Evolutionary conservation across 1,140 invertebrate species (phyloP).

Genomic region (Cataglyphis hispanica): DNA sequence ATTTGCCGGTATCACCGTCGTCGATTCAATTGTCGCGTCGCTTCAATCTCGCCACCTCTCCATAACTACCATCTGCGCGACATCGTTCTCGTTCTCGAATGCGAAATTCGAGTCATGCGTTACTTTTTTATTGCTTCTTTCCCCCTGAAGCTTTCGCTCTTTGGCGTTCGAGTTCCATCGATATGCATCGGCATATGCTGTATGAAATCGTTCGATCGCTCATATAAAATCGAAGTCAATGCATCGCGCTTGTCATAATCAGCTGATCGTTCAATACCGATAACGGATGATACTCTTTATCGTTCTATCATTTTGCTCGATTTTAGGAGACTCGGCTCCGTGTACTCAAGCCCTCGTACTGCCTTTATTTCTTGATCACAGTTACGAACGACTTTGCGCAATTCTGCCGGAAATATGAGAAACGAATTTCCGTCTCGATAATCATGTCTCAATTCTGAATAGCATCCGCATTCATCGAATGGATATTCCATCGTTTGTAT

Average conservation of each 20-base stretch:
- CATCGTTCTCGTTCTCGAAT: conserved; percentile 17
- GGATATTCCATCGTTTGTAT: conserved; percentile 42
- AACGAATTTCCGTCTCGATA: conserved; percentile 48
- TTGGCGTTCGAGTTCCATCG: background rate
- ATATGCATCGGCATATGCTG: conserved; percentile 10
- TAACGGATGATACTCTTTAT: conserved; percentile 18
- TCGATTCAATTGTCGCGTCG: conserved; percentile 42
- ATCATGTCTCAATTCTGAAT: conserved; percentile 8
- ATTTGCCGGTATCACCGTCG: conserved; percentile 10
- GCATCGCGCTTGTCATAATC: conserved; percentile 4
- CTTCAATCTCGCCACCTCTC: conserved; percentile 19
- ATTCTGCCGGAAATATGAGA: conserved; percentile 29
- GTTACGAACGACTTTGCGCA: conserved; percentile 57
- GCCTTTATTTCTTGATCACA: conserved; percentile 41
- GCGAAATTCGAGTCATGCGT: conserved; percentile 20
- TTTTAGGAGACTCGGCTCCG: background rate
- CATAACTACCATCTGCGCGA: conserved; percentile 33
- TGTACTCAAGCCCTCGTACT: background rate
- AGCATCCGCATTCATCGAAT: background rate
- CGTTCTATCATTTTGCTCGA: background rate
- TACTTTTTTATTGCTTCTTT: conserved; percentile 9
- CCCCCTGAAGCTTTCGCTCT: conserved; percentile 21
- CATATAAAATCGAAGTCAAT: conserved; percentile 14
- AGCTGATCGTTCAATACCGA: conserved; percentile 17
- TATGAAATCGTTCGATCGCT: conserved; percentile 23